Base-by-base conservation (phyloP, 2,113 vertebrate genomes). In the Sylvilagus bachmani region DNA sequence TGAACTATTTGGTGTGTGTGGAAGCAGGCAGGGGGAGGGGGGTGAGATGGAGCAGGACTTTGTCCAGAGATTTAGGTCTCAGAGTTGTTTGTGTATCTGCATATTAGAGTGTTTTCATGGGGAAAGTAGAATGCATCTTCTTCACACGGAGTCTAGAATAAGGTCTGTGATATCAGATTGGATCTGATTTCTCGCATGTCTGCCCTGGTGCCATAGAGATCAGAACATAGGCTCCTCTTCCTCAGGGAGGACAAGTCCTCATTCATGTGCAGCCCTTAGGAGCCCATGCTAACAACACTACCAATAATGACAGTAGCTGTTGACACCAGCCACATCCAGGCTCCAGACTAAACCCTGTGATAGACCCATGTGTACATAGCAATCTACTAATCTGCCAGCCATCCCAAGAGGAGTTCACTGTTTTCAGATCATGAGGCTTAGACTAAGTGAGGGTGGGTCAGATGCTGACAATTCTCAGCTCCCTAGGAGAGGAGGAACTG, bases 11-110 rank as follows among this genome's bases (percentile, higher is more conserved):
- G 44, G 44, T 44, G 44, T 9, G 44, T 44, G 44, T 44, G 44
- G 44, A 44, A 44, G 44, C 44, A 44, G 44, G 44, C 44, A 7
- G 44, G 44, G 44, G 44, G 7, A 7, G 6, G 44, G 44, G 29
- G 24, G 16, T 71, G 62, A 91, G 58, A 87, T 70, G 38, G 17
- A 4, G 21, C 19, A n/a, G 12, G 19, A 75, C 44, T 61, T 51
- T 89, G 61, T 89, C 67, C 17, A 89, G 66, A 73, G 58, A 24
- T 49, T 74, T 86, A 61, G 61, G 51, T 33, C 33, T 92, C 80
- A 31, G 25, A 94, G 78, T 29, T 49, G 10, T 80, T 94, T 53
- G 8, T 3, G 36, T 11, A 58, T 38, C 78, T 89, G 78, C 29
- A 71, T 44, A 10, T 21, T 36, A 80, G 14, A 44, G 64, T 58